Base-by-base conservation (phyloP, 2,113 vertebrate genomes). In the Psittacara wagleri region DNA sequence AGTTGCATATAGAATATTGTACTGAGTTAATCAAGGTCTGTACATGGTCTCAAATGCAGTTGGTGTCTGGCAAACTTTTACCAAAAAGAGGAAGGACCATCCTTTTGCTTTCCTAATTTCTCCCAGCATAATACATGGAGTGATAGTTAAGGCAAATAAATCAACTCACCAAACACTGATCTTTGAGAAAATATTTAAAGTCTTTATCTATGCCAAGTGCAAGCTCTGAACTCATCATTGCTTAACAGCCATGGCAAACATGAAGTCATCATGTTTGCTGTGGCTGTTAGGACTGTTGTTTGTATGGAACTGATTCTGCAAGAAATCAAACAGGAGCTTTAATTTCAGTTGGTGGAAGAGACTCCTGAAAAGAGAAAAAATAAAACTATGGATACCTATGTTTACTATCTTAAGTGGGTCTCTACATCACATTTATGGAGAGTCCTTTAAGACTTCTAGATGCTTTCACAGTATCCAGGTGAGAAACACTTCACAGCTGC, bases 281-380 rank as follows among this genome's bases (percentile, higher is more conserved):
- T 28, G 24, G 25, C 6, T 54, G 13, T 7, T 7, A 51, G 57
- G 24, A 46, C 1, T 0, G 0, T 13, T 76, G 27, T 28, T 52
- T 64, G 17, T 55, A 14, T 81, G 33, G 24, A 76, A 33, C 18
- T 33, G 18, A 35, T 23, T 69, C 74, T 95, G 17, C 17, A 78
- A 59, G 28, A 86, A 70, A 48, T 31, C 37, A 25, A 61, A 41
- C 3, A 54, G 35, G 5, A 88, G 7, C 17, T 85, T 62, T 51
- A 33, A n/a, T 70, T 92, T 70, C 37, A 77, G 17, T 5, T 19
- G 9, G 6, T 16, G n/a, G 54, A 61, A 49, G 10, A 92, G 13
- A 62, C 4, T 52, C 1, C 0, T n/a, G 62, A 25, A 69, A 70
- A 79, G 29, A 39, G 5, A 59, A 83, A 77, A 43, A 66, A 11